Evolutionary conservation across 2,888 invertebrate genomes (phyloP).

Genomic region (Lithophane leautieri): DNA sequence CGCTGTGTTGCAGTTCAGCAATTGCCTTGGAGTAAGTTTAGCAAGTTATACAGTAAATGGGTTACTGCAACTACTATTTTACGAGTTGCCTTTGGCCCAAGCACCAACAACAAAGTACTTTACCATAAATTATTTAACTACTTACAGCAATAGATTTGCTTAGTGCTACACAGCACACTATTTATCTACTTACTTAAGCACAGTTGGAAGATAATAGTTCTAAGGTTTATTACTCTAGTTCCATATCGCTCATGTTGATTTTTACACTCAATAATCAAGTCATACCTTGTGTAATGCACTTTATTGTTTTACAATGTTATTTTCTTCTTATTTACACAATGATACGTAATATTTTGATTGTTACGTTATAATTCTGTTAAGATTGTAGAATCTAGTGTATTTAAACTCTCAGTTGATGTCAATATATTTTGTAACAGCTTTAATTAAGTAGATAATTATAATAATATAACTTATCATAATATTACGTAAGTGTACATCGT

Average conservation of each 20-base stretch:
- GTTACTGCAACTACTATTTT: neutral
- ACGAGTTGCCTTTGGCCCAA: too few relatives aligned
- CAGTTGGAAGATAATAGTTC: neutral
- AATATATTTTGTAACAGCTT: neutral
- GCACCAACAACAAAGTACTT: neutral
- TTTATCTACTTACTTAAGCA: neutral
- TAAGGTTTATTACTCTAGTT: neutral
- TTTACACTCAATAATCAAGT: neutral
- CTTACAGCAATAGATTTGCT: neutral
- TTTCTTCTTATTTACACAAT: conserved; percentile 5
- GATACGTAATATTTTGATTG: conserved; percentile 4
- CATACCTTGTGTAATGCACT: neutral
- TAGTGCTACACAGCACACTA: neutral
- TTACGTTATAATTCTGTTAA: neutral
- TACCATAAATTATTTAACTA: neutral
- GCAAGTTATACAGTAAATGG: neutral
- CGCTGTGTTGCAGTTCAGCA: conserved; percentile 85
- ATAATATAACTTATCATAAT: neutral
- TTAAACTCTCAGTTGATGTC: neutral
- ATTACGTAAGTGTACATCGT: too few relatives aligned
- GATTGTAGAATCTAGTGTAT: conserved; percentile 1
- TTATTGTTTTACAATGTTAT: conserved; percentile 11
- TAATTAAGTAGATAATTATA: neutral
- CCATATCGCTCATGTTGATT: neutral
- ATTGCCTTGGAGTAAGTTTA: conserved; percentile 82